Conservation (phyloP, 1,140 invertebrate genomes). For the Drosophila lacteicornis region DNA sequence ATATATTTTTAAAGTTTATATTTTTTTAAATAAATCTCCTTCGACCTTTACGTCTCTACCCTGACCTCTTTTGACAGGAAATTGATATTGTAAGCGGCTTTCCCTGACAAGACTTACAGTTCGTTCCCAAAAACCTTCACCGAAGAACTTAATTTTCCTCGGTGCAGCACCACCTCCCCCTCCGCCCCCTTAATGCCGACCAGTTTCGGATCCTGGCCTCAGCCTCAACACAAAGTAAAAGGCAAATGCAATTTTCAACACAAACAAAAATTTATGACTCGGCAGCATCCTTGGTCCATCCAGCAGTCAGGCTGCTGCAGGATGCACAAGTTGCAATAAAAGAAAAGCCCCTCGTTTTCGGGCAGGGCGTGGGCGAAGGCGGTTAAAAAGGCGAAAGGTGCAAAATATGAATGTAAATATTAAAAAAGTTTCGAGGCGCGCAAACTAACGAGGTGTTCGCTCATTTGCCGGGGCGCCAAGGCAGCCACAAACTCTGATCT, state of each 20-base stretch:
- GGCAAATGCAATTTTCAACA: slow-evolving; percentile 81
- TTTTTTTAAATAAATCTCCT: no score
- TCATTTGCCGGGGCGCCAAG: slow-evolving; percentile 58
- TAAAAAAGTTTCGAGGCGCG: slow-evolving; percentile 80
- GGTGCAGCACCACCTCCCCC: background rate
- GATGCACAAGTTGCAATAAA: slow-evolving; percentile 57
- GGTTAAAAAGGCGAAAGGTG: slow-evolving; percentile 67
- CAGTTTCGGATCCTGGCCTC: slow-evolving; percentile 35
- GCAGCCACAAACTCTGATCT: slow-evolving; percentile 31
- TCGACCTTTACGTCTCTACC: no score
- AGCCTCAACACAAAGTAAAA: slow-evolving; percentile 69
- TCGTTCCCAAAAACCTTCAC: background rate
- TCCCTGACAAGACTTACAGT: background rate
- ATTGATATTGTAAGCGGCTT: background rate
- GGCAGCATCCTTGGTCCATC: slow-evolving; percentile 48
- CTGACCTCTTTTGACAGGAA: background rate
- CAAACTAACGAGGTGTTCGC: slow-evolving; percentile 79
- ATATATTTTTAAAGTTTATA: no score
- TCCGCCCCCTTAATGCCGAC: background rate
- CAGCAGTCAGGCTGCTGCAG: slow-evolving; percentile 24
- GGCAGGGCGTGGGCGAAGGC: slow-evolving; percentile 18
- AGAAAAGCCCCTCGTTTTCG: slow-evolving; percentile 27
- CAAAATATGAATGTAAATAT: slow-evolving; percentile 84
- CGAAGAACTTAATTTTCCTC: slow-evolving; percentile 5
- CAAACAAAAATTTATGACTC: slow-evolving; percentile 79